Evolutionary conservation across 2,888 invertebrate species (phyloP).

Genomic region (Sesia apiformis): DNA sequence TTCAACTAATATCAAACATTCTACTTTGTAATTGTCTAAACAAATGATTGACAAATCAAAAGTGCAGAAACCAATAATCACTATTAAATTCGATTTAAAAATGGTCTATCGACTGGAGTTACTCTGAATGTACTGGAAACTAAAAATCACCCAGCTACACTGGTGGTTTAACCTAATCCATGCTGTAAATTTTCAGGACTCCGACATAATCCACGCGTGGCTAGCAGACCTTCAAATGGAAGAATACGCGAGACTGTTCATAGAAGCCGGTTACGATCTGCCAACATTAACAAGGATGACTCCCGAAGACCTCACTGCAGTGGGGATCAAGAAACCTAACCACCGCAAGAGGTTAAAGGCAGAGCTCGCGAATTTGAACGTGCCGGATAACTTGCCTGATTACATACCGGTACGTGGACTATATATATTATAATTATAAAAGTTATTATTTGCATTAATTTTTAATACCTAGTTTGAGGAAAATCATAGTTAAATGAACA

Average conservation of each 20-base stretch:
- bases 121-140: no score
- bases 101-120: no score
- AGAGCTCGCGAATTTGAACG: conserved; percentile 94
- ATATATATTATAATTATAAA: not conserved
- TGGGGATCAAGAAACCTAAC: conserved; percentile 96
- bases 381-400: conserved; percentile 96
- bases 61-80: no score
- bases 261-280: conserved; percentile 97
- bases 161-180: no score
- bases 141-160: no score
- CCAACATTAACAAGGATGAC: conserved; percentile 99
- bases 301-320: conserved; percentile 93
- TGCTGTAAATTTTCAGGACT: conserved; percentile 76
- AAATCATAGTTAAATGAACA: no score
- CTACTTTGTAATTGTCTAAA: no score
- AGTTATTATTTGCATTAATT: not conserved
- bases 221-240: conserved; percentile 94
- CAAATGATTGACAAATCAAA: no score
- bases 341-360: conserved; percentile 97
- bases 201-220: conserved; percentile 96
- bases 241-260: conserved; percentile 94
- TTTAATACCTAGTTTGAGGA: no score
- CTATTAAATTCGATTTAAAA: no score
- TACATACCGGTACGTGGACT: conserved; percentile 86
- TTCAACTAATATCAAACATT: no score